A percentile compares a stretch with the other conserved stretches of the same genome.
These are phyloP conservation scores for Aleiodes leptofemur DNA, from an alignment of 2,888 invertebrate genomes.

Conservation along the genomic window DNA sequence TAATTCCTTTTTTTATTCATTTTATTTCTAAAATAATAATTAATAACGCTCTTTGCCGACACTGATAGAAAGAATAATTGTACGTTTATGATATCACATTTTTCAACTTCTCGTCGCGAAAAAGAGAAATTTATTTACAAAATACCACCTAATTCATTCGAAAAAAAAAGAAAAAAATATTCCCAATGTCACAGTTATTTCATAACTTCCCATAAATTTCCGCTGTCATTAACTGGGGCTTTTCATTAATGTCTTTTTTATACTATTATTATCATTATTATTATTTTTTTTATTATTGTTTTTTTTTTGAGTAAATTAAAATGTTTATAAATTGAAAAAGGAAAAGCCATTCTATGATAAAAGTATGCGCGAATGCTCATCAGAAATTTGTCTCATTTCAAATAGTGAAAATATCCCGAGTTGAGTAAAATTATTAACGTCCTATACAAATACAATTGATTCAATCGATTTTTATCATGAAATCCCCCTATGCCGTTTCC, in stretches of 20 bases:
- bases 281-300: no score
- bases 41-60: not conserved
- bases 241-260: slow-evolving; percentile 43
- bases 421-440: no score
- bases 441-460: no score
- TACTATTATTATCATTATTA: slow-evolving; percentile 5
- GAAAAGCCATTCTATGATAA: no score
- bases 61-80: slow-evolving; percentile 56
- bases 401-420: no score
- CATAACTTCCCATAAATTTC: slow-evolving; percentile 14
- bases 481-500: not conserved
- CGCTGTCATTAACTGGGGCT: slow-evolving; percentile 34
- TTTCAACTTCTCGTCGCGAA: slow-evolving; percentile 32
- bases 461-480: not conserved
- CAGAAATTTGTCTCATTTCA: no score
- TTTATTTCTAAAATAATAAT: slow-evolving; percentile 6
- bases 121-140: not conserved
- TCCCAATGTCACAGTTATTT: not conserved
- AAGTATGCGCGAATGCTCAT: no score
- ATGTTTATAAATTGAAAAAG: slow-evolving; percentile 37
- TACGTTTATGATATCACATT: slow-evolving; percentile 74
- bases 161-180: slow-evolving; percentile 1
- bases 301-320: slow-evolving; percentile 37
- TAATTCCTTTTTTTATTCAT: slow-evolving; percentile 20
- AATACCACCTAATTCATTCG: not conserved